Base-by-base conservation (phyloP, 2,797 vertebrate species). In the Anomalospiza imberbis region DNA sequence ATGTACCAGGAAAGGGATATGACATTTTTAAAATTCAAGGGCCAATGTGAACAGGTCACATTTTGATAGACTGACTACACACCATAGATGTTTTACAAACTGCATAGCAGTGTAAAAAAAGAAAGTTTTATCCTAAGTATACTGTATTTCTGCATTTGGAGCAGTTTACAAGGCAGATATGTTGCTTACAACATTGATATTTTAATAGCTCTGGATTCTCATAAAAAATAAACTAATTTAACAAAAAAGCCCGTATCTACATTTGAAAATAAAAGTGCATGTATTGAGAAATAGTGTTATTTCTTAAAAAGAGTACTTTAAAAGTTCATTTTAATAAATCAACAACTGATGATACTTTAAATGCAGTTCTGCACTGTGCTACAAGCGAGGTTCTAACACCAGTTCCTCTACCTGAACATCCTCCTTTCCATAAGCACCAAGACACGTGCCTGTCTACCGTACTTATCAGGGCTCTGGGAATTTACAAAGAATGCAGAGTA, bases 131-230 rank as follows among this genome's bases (percentile, higher is more conserved):
- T 93, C 71, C 89, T 97, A 97, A 94, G 85, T 96, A 91, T 83
- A 93, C 47, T 95, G 92, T 96, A 93, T 96, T 97, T 62, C 93
- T 95, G 94, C 92, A 75, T 97, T 85, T 96, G 93, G 76, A 97
- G 97, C 96, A 97, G 92, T 95, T 96, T 90, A 95, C 88, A 96
- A 97, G 94, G 95, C 94, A 97, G 89, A 96, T 93, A 93, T 96
- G 93, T 91, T 88, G 92, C 86, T 95, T 91, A 91, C 53, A 97
- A 80, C 87, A 94, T 91, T 89, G 57, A 67, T 91, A 88, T 82
- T 94, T 97, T 97, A 95, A 97, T 94, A 97, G 96, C 96, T 96
- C 91, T 97, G 86, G 92, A 95, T 97, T 95, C 93, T 94, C 91
- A 92, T 89, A 94, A 92, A 97, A 96, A 97, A 96, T 86, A 83